phyloP scores from a whole-genome alignment of 2,888 invertebrate species.

The Cheilosia urbana region DNA sequence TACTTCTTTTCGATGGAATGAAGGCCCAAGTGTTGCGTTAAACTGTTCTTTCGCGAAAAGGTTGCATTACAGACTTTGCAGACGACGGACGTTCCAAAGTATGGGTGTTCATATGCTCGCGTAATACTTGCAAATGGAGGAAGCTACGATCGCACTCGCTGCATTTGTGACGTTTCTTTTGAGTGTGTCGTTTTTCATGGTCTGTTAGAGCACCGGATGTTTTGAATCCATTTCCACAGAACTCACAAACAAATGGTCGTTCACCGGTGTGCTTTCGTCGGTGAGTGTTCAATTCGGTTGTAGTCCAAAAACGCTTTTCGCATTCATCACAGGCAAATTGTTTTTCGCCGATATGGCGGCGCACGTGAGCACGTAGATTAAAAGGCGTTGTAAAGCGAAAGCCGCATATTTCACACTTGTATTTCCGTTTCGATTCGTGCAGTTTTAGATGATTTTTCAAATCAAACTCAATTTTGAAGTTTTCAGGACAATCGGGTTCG shows the following conservation, averaged over 20 bases:
- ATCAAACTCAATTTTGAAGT: constrained; percentile 42
- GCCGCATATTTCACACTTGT: constrained; percentile 53
- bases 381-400: constrained; percentile 44
- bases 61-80: constrained; percentile 52
- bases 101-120: constrained; percentile 55
- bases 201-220: constrained; percentile 40
- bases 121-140: constrained; percentile 45
- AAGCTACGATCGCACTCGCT: constrained; percentile 46
- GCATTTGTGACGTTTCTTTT: constrained; percentile 42
- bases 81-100: constrained; percentile 38
- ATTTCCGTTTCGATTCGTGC: constrained; percentile 41
- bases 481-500: constrained; percentile 5
- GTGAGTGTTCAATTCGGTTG: constrained; percentile 48
- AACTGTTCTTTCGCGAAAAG: constrained; percentile 45
- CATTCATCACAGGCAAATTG: constrained; percentile 44
- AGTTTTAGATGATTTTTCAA: constrained; percentile 39
- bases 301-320: constrained; percentile 49
- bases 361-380: constrained; percentile 51
- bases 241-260: constrained; percentile 44
- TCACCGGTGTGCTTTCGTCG: constrained; percentile 58
- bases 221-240: constrained; percentile 56
- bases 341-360: constrained; percentile 50
- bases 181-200: constrained; percentile 54
- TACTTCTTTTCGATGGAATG: constrained; percentile 45
- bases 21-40: constrained; percentile 46